Base-by-base conservation (phyloP, 2,113 vertebrate species). In the Tauraco erythrolophus region DNA sequence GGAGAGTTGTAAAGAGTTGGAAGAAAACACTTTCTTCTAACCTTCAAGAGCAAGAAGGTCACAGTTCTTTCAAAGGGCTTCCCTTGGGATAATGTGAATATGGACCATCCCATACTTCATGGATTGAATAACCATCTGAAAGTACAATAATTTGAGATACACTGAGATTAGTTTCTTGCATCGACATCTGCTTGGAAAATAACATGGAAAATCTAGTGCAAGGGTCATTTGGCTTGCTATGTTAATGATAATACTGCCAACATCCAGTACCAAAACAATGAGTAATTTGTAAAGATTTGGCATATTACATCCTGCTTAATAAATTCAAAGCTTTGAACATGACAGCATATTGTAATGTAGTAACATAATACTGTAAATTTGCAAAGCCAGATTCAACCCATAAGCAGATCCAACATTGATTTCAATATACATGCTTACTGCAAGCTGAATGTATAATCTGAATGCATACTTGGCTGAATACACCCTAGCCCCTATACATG, bases 261-360 rank as follows among this genome's bases (percentile, higher is more conserved):
- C 61, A 96, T 58, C 37, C 69, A 87, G 75, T 66, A 95, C 70
- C 85, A 92, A 96, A 91, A 94, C 86, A 72, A 84, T 62, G 74
- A 96, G 51, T 62, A 95, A 91, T 95, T 94, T 94, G 88, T 93
- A 81, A 94, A 88, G 54, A 91, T 80, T 85, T 96, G 94, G 78
- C 92, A 85, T 76, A 95, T 96, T 83, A 90, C 75, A 94, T 92
- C n/a, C 75, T 66, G 60, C 62, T 88, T 94, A 91, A 96, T 92
- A 94, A 92, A 94, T 77, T 88, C 77, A 86, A 89, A 92, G 43
- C 23, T 90, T 71, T 92, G 51, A 91, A 97, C 88, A 78, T 72
- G 86, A 91, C 80, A 95, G 74, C 51, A 14, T 88, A 97, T 88
- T 93, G 66, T 91, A 95, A 94, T 83, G 18, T 39, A 77, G 85